phyloP scores from a whole-genome alignment of 2,888 invertebrate species.

The Drosophila antonietae region DNA sequence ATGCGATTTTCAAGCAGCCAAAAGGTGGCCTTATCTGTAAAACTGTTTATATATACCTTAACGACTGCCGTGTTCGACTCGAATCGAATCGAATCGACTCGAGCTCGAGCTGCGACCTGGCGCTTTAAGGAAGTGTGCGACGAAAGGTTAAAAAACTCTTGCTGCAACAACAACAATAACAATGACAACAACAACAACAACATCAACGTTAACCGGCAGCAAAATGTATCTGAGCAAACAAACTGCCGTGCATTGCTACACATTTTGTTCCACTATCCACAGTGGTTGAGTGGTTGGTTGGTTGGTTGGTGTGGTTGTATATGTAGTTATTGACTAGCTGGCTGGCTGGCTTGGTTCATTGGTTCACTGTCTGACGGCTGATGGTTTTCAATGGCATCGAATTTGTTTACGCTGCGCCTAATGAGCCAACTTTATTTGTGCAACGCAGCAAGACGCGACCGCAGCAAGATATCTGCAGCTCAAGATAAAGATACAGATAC shows the following conservation, averaged over 20 bases:
- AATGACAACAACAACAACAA: constrained; percentile 20
- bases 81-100: constrained; percentile 7
- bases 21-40: constrained; percentile 63
- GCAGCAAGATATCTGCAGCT: constrained; percentile 19
- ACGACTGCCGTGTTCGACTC: constrained; percentile 9
- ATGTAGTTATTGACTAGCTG: constrained; percentile 19
- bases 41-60: constrained; percentile 14
- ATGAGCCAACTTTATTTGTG: constrained; percentile 69
- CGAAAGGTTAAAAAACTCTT: constrained; percentile 75
- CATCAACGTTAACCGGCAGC: constrained; percentile 50
- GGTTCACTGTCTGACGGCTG: constrained; percentile 35
- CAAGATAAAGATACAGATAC: constrained; percentile 20
- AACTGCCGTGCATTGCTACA: constrained; percentile 63
- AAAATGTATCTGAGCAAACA: constrained; percentile 76
- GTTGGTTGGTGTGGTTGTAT: constrained; percentile 18
- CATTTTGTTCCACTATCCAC: constrained; percentile 48
- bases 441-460: constrained; percentile 58
- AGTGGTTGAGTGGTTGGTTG: constrained; percentile 42
- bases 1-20: constrained; percentile 76
- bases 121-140: constrained; percentile 51
- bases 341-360: constrained; percentile 30
- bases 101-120: constrained; percentile 42
- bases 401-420: constrained; percentile 75
- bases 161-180: constrained; percentile 43
- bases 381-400: constrained; percentile 51